Percentiles rank a stretch among this genome's conserved stretches.
Conservation (phyloP, 2,797 vertebrate species). For the Alosa sapidissima region DNA sequence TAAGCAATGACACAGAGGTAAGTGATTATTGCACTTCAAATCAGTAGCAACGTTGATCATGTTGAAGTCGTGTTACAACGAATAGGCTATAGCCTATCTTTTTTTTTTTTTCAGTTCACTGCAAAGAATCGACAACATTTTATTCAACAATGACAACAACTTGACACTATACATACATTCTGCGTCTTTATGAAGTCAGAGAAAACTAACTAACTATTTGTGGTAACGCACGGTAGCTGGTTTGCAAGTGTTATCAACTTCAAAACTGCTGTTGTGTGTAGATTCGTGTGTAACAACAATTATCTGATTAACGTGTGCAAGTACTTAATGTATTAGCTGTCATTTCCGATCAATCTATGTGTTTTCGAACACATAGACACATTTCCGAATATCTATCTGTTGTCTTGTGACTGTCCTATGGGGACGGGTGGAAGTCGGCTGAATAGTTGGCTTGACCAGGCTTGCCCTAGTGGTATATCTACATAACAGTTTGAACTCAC, state of each 20-base stretch:
- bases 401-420: too few species aligned
- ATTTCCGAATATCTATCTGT: too few species aligned
- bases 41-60: neutral
- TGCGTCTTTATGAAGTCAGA: too few species aligned
- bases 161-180: too few species aligned
- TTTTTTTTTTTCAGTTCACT: neutral
- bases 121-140: too few species aligned
- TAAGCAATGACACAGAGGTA: neutral
- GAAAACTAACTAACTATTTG: neutral
- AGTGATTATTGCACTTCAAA: neutral
- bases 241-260: neutral
- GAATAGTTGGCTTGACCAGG: neutral
- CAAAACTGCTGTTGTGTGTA: neutral
- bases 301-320: too few species aligned
- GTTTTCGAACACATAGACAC: too few species aligned
- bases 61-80: neutral
- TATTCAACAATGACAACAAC: too few species aligned
- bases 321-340: too few species aligned
- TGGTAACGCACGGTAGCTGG: neutral
- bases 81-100: neutral
- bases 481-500: neutral
- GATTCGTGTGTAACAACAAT: too few species aligned
- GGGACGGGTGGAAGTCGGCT: neutral
- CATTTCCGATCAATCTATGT: too few species aligned
- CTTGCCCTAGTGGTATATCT: neutral